Conservation (phyloP, 2,888 invertebrate genomes). For the Parapristionchus giblindavisi region DNA sequence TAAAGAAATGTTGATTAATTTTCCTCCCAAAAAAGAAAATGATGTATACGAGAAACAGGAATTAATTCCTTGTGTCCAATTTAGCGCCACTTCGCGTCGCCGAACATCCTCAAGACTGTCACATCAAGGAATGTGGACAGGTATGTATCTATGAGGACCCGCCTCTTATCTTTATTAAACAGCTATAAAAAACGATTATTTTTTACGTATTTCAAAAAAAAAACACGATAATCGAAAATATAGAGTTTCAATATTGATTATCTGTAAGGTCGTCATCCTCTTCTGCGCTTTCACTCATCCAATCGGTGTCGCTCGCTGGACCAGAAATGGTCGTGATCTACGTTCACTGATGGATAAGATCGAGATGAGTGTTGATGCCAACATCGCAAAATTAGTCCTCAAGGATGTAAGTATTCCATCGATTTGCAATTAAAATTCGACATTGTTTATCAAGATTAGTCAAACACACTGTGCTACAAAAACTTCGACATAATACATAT, state of each 20-base stretch:
- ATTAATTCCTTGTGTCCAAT: too few relatives aligned
- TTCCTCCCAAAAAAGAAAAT: too few relatives aligned
- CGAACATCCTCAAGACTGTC: neutral
- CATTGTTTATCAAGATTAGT: neutral
- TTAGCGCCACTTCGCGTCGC: constrained; percentile 10
- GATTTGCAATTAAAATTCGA: neutral
- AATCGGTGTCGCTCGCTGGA: constrained; percentile 35
- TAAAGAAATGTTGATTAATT: neutral
- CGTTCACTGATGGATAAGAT: constrained; percentile 19
- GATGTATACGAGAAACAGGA: too few relatives aligned
- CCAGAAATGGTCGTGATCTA: constrained; percentile 32
- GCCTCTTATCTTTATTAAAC: neutral
- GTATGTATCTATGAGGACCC: neutral
- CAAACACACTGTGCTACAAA: neutral
- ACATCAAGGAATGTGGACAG: constrained; percentile 18
- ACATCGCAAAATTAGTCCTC: constrained; percentile 24
- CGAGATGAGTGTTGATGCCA: constrained; percentile 27
- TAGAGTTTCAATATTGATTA: neutral
- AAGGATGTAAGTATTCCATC: constrained; percentile 9
- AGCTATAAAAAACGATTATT: neutral
- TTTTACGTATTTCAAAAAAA: neutral
- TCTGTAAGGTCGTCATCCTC: constrained; percentile 1
- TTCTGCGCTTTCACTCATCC: constrained; percentile 18
- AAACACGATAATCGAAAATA: neutral
- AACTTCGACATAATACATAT: neutral